Evolutionary conservation across 2,797 vertebrate genomes (phyloP).

Genomic region (Mastacembelus armatus): DNA sequence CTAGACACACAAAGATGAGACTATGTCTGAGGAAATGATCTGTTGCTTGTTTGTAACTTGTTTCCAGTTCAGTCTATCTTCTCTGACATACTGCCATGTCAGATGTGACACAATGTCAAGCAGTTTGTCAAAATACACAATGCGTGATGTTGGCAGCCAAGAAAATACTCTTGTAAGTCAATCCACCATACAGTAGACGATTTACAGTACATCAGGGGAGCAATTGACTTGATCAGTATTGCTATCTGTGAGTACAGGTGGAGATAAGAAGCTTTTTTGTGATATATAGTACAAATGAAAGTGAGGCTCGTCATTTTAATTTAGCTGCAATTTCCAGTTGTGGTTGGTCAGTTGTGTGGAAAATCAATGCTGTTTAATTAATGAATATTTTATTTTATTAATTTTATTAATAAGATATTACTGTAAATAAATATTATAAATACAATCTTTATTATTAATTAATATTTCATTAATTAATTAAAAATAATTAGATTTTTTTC

Average conservation of each 20-base stretch:
- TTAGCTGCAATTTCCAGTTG: not conserved
- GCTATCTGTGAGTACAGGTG: conserved; percentile 1
- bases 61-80: conserved; percentile 1
- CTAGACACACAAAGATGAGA: conserved; percentile 57
- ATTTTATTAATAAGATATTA: too few relatives aligned
- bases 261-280: not conserved
- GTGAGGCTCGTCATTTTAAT: conserved; percentile 1
- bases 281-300: not conserved
- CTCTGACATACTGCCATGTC: not conserved
- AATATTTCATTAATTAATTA: too few relatives aligned
- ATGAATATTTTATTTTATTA: too few relatives aligned
- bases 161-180: not conserved
- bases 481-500: too few relatives aligned
- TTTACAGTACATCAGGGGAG: not conserved
- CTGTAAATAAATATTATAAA: too few relatives aligned
- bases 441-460: too few relatives aligned
- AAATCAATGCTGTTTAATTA: too few relatives aligned
- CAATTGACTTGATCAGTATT: conserved; percentile 11
- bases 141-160: not conserved
- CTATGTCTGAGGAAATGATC: conserved; percentile 12
- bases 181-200: not conserved
- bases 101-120: not conserved
- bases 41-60: not conserved
- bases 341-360: too few relatives aligned
- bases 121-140: conserved; percentile 12